Evolutionary conservation across 2,797 vertebrate genomes (phyloP).

Genomic region (Prunella strophiata): DNA sequence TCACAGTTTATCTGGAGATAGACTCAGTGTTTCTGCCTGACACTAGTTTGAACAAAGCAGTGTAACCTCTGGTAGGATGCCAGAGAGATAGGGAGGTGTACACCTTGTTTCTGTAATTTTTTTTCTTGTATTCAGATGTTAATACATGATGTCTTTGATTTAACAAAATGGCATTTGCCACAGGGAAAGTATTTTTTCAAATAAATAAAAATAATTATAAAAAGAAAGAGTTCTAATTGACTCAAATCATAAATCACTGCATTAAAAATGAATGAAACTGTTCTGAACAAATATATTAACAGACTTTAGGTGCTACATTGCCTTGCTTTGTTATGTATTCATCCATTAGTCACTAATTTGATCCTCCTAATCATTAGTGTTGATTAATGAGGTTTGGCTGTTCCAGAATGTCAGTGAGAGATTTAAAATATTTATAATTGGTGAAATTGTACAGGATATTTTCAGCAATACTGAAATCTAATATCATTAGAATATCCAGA

Average conservation of each 20-base stretch:
- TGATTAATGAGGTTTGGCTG: background rate
- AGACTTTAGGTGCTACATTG: background rate
- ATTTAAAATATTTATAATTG: background rate
- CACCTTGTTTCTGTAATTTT: background rate
- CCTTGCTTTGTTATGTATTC: background rate
- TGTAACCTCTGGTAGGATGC: background rate
- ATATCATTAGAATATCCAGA: background rate
- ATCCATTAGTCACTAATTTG: background rate
- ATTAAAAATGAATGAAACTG: background rate
- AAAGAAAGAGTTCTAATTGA: background rate
- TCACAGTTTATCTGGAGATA: background rate
- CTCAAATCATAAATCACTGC: background rate
- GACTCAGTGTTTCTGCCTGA: background rate
- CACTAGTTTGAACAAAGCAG: background rate
- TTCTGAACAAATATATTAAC: background rate
- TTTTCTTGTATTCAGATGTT: background rate
- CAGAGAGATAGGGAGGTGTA: background rate
- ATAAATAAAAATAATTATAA: background rate
- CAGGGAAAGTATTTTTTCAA: background rate
- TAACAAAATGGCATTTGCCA: background rate
- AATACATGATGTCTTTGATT: background rate
- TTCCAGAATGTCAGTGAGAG: background rate
- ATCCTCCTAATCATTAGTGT: background rate
- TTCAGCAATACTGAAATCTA: background rate
- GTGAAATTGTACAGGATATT: background rate